These are phyloP conservation scores for Heterocephalus glaber DNA, from an alignment of 2,113 vertebrate species.

Conservation along the genomic window DNA sequence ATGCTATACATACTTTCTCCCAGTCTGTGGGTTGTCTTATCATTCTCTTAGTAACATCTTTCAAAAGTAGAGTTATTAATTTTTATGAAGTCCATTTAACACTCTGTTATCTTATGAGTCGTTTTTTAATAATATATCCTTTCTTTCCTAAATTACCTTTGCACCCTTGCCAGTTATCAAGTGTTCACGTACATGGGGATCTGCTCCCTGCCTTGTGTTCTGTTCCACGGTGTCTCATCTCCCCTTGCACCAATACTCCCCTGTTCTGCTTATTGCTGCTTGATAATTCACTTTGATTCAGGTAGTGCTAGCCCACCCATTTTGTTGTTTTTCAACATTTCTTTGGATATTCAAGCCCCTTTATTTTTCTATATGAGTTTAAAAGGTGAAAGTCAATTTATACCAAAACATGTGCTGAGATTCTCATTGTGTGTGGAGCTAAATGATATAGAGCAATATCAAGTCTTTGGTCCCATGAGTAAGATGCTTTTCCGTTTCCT, in stretches of 20 bases:
- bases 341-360: neutral
- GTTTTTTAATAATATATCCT: neutral
- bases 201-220: neutral
- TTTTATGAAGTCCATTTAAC: neutral
- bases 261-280: neutral
- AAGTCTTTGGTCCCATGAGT: neutral
- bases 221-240: neutral
- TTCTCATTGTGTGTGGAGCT: too few relatives aligned
- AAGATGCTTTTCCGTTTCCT: neutral
- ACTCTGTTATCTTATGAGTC: neutral
- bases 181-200: neutral
- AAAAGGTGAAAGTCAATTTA: neutral
- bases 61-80: neutral
- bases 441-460: neutral
- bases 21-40: neutral
- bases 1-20: neutral
- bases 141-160: neutral
- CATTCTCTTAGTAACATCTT: neutral
- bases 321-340: neutral
- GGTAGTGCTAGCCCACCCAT: neutral
- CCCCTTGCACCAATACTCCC: neutral
- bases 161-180: neutral
- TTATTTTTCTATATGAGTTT: neutral
- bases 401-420: neutral
- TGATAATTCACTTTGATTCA: neutral